A percentile compares a stretch with the other conserved stretches of the same genome.
Evolutionary conservation across 1,140 invertebrate species (phyloP).

Genomic region (Aporrectodea caliginosa): DNA sequence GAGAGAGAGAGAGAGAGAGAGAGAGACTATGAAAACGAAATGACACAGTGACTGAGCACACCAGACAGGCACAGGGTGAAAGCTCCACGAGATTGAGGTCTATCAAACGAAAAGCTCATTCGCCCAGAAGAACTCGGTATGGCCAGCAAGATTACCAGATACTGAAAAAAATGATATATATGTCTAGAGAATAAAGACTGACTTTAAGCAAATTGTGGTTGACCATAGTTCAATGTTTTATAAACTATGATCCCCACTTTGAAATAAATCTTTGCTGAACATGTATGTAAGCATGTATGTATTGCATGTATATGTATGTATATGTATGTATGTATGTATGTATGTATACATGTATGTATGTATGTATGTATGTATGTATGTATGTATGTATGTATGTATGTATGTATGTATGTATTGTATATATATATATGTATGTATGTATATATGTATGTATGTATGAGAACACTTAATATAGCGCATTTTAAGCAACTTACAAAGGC

Average conservation of each 20-base stretch:
- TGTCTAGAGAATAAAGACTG: neutral
- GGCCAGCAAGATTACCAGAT: neutral
- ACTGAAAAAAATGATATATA: neutral
- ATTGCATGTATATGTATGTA: neutral
- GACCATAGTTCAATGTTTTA: no score
- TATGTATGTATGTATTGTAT: no score
- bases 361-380: neutral
- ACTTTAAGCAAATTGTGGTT: no score
- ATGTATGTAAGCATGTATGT: no score
- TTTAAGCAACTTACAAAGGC: no score
- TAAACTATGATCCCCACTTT: no score
- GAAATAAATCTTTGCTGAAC: no score
- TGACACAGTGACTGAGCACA: neutral
- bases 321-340: neutral
- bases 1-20: conserved; percentile 5
- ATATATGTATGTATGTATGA: neutral
- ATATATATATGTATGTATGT: conserved; percentile 1
- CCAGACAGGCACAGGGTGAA: neutral
- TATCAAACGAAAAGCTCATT: neutral
- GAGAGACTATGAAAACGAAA: neutral
- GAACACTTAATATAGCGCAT: no score
- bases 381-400: neutral
- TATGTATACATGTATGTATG: neutral
- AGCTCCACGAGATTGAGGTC: neutral
- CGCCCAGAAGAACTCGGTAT: neutral